Evolutionary conservation across 2,113 vertebrate species (phyloP).

Genomic region (Dromiciops gliroides): DNA sequence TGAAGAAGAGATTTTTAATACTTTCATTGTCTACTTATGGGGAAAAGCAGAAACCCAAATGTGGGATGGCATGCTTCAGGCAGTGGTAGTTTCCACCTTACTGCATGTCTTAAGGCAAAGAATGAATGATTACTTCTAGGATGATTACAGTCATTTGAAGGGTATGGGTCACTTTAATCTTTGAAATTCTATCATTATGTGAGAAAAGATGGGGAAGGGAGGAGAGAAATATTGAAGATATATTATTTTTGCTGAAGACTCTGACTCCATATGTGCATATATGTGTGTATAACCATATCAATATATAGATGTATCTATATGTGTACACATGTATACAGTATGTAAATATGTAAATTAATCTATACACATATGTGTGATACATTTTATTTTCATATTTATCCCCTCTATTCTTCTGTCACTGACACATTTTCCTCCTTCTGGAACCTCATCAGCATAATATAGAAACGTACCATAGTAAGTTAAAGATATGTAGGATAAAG

Average conservation of each 20-base stretch:
- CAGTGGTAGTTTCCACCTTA: background rate
- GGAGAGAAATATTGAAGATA: background rate
- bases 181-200: background rate
- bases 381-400: background rate
- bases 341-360: background rate
- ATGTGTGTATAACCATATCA: background rate
- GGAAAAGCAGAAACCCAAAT: background rate
- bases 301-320: background rate
- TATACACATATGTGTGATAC: background rate
- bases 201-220: background rate
- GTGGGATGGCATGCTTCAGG: background rate
- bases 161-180: background rate
- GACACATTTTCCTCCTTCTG: background rate
- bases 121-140: background rate
- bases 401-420: background rate
- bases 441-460: background rate
- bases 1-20: background rate
- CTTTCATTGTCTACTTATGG: background rate
- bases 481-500: background rate
- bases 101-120: background rate
- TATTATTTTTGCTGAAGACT: background rate
- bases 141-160: background rate
- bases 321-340: too few relatives aligned
- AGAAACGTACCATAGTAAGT: background rate
- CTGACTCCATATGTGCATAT: background rate